Base-by-base conservation (phyloP, 2,113 vertebrate genomes). In the Tetrax tetrax region DNA sequence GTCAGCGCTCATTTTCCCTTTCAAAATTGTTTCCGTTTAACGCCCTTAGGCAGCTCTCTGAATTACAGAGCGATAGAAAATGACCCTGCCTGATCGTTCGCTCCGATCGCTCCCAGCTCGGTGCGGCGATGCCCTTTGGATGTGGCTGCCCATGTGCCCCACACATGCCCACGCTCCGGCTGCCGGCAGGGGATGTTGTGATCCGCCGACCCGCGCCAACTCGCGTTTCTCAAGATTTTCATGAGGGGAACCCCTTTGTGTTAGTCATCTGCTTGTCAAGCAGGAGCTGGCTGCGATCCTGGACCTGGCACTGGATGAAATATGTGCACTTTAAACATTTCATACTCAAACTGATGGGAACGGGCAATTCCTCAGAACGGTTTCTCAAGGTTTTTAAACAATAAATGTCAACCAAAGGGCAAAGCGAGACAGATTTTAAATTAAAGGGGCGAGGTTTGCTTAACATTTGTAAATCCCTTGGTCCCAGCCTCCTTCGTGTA, bases 261-360 rank as follows among this genome's bases (percentile, higher is more conserved):
- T 96, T 97, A 95, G 88, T 96, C 94, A 96, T 97, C 98, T 98
- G 97, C 90, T 96, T 97, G 97, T 98, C 97, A 98, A 95, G 89
- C 60, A 29, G 79, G 53, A 41, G 76, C 94, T 96, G 96, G 95
- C 96, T 95, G 80, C 0, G 19, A 71, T 89, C 97, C 97, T 95
- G 83, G 88, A 63, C 88, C 96, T 97, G 97, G 95, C 96, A 97
- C 72, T 78, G 87, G 93, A 84, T 96, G 92, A 97, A 95, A 96
- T 93, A 95, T 83, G 90, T 95, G 90, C 97, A 56, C 95, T 96
- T 96, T 84, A 89, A 95, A 90, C 95, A 28, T 88, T 89, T 90
- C 87, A 61, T 91, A 78, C 74, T 95, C 51, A 29, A 66, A 77
- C 87, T 45, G 77, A 91, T 90, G 94, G 95, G 85, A 96, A 92